Evolutionary conservation across 2,113 vertebrate genomes (phyloP).

Genomic region (Lepidothrix coronata): DNA sequence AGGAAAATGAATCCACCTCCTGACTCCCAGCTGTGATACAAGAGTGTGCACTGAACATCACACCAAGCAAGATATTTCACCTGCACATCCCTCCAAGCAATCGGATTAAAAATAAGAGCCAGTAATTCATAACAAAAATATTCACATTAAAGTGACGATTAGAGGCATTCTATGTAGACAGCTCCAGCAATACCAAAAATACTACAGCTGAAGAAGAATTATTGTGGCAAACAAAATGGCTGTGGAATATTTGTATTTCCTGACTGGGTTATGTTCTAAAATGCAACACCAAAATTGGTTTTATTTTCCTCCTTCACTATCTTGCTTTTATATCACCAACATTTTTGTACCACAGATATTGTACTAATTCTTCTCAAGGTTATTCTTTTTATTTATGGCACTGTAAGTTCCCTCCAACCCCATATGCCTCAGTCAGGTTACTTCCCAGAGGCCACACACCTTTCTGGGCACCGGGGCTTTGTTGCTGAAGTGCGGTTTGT

Average conservation of each 20-base stretch:
- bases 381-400: neutral
- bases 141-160: neutral
- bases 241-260: neutral
- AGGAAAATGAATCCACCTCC: neutral
- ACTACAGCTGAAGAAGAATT: neutral
- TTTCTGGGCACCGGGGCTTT: neutral
- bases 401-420: neutral
- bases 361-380: neutral
- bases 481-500: neutral
- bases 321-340: neutral
- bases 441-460: neutral
- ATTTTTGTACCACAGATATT: neutral
- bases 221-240: neutral
- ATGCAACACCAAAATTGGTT: neutral
- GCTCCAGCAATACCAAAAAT: neutral
- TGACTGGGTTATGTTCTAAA: neutral
- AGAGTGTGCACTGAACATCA: neutral
- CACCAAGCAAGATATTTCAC: neutral
- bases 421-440: neutral
- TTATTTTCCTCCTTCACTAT: neutral
- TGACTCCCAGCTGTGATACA: neutral
- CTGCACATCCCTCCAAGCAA: neutral
- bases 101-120: neutral
- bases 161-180: neutral
- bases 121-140: neutral